A percentile compares a stretch with the other conserved stretches of the same genome.
phyloP scores from a whole-genome alignment of 1,140 invertebrate species.

The Diprion similis region DNA sequence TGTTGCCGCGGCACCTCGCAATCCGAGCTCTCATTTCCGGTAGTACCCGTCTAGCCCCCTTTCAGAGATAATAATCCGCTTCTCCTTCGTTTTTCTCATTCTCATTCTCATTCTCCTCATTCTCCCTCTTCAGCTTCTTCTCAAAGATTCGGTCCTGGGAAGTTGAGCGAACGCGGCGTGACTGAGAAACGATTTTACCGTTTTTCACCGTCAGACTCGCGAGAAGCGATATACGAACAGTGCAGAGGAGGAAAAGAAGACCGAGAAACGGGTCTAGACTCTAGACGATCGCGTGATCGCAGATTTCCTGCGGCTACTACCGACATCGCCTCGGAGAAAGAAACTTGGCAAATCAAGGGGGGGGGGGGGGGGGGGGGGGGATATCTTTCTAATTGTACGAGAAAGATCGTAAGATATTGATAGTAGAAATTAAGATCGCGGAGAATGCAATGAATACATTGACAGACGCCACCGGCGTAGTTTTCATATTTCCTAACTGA shows the following conservation, averaged over 20 bases:
- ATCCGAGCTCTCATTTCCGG: background rate
- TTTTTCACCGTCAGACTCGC: background rate
- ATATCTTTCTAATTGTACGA: too few species aligned
- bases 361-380: too few species aligned
- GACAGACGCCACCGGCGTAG: too few species aligned
- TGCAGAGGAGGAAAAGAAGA: background rate
- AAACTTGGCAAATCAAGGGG: too few species aligned
- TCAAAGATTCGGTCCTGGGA: background rate
- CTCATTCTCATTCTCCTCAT: background rate
- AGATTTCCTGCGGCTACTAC: background rate
- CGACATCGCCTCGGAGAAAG: background rate
- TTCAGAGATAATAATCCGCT: slow-evolving; percentile 4
- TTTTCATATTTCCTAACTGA: too few species aligned
- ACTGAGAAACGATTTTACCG: background rate
- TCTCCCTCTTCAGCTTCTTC: background rate
- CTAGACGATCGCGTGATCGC: background rate
- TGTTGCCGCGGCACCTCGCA: background rate
- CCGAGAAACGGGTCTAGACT: background rate
- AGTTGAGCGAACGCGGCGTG: background rate
- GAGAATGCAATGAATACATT: too few species aligned
- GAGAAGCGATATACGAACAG: background rate
- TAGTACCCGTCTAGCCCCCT: background rate
- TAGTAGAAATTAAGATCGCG: too few species aligned
- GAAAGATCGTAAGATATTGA: too few species aligned
- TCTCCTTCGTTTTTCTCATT: background rate